A percentile compares a stretch with the other conserved stretches of the same genome.
phyloP scores from a whole-genome alignment of 2,797 vertebrate genomes.

The Sebastes aleutianus region DNA sequence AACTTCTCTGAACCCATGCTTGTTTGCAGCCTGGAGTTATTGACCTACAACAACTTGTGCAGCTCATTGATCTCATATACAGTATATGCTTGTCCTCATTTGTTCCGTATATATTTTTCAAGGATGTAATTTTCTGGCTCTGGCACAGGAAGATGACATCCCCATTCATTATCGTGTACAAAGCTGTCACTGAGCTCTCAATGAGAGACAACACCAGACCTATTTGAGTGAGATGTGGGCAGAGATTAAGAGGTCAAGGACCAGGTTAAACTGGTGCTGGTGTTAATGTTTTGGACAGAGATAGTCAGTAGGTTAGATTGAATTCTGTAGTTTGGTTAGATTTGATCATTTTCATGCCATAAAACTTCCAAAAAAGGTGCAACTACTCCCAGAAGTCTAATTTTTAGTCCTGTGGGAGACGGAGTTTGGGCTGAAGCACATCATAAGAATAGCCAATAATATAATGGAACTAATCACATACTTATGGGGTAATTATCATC shows the following conservation, averaged over 20 bases:
- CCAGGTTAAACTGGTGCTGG: not conserved
- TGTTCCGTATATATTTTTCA: not conserved
- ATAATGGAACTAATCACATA: not conserved
- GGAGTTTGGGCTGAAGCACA: not conserved
- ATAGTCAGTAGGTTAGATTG: not conserved
- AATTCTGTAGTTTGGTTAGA: too few relatives aligned
- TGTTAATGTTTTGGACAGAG: not conserved
- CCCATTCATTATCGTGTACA: fast-evolving
- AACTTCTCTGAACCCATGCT: not conserved
- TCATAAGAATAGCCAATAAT: not conserved
- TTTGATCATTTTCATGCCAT: not conserved
- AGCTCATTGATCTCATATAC: not conserved
- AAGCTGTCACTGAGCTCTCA: not conserved
- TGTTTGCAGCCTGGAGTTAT: not conserved
- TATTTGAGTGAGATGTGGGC: too few relatives aligned
- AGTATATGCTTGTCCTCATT: not conserved
- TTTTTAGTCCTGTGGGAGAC: not conserved
- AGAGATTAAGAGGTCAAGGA: not conserved
- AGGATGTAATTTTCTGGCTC: not conserved
- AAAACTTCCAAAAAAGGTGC: not conserved
- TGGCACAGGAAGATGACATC: not conserved
- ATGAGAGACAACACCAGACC: not conserved
- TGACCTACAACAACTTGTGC: not conserved
- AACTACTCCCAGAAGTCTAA: not conserved
- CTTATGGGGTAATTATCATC: not conserved